Base-by-base conservation (phyloP, 1,140 invertebrate species). In the Nixonia krombeini region DNA sequence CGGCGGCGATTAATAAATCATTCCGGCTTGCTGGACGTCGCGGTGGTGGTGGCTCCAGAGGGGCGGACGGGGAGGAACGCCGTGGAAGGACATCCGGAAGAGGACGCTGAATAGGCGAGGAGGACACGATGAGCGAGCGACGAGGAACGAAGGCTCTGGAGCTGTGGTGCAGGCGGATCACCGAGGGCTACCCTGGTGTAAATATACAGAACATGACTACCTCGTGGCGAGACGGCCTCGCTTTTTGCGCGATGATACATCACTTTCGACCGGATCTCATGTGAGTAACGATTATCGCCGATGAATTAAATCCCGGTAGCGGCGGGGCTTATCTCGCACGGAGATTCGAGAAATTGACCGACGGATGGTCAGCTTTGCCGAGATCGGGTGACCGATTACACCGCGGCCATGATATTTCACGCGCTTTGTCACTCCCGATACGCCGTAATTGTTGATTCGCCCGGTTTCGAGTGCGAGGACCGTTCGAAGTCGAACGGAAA, bases 241-340 rank as follows among this genome's bases (percentile, higher is more conserved):
- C 94, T 18, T 98, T 98, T 85, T 99, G 96, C 87, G 96, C 96
- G 41, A 90, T 99, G 82, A 96, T 99, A 74, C 96, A 98, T 86
- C 92, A 95, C 79, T 98, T 96, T 86, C 89, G 95, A 75, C 96
- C 96, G 25, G 96, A 98, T 84, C 88, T 98, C 59, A 96, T 98
- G 96, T 97, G 87, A 96, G 94, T 93, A 80, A 49, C 44, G 8
- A 50, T 53, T 41, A 37, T 21, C 18, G 18, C 21, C 21, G 21
- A 21, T 21, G 6, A 21, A 21, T 31, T 8, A 47, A 23, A 25
- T 17, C n/a, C 35, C 10, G 7, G 13, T 12, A 7, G 21, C 41
- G 41, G 12, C 12, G 8, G 37, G 7, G 37, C n/a, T n/a, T 21
- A 21, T 21, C 21, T 21, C 9, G 31, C 26, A 18, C 18, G 26